Percentiles rank a stretch among this genome's conserved stretches.
These are phyloP conservation scores for Caenorhabditis wallacei DNA, from an alignment of 2,888 invertebrate species.

Conservation along the genomic window DNA sequence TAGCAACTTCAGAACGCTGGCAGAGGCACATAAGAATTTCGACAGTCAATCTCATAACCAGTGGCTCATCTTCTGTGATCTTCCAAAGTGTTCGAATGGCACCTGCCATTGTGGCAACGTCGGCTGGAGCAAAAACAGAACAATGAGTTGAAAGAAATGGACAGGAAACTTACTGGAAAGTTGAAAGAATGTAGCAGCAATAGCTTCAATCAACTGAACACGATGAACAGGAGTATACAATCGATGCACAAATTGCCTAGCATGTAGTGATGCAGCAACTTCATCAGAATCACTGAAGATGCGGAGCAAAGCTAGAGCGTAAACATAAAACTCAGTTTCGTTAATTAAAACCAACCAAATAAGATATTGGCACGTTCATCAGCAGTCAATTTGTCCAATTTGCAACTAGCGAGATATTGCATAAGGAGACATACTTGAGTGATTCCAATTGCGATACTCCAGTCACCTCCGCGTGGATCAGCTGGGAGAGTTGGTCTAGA, in stretches of 20 bases:
- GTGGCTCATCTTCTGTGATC: conserved; percentile 38
- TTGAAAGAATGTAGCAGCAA: conserved; percentile 45
- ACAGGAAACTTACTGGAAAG: conserved; percentile 23
- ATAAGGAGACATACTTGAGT: conserved; percentile 23
- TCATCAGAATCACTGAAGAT: conserved; percentile 43
- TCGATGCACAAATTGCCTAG: conserved; percentile 12
- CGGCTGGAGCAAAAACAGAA: conserved; percentile 51
- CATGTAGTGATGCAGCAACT: conserved; percentile 14
- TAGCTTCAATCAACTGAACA: conserved; percentile 27
- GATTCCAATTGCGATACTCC: conserved; percentile 29
- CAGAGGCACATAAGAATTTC: conserved; percentile 54
- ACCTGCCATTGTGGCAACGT: conserved; percentile 42
- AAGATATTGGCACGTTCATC: conserved; percentile 43
- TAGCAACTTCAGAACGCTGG: conserved; percentile 33
- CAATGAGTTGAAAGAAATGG: not conserved
- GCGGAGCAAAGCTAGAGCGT: conserved; percentile 31
- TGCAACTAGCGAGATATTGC: conserved; percentile 21
- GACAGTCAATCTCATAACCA: conserved; percentile 46
- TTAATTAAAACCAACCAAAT: conserved; percentile 9
- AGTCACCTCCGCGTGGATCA: conserved; percentile 38
- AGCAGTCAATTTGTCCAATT: conserved; percentile 1
- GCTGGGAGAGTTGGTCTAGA: conserved; percentile 17
- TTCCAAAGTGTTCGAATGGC: conserved; percentile 31
- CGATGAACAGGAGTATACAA: conserved; percentile 9
- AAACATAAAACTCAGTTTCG: too few relatives aligned